A percentile compares a stretch with the other conserved stretches of the same genome.
phyloP scores from a whole-genome alignment of 2,113 vertebrate genomes.

The Cephalopterus ornatus region DNA sequence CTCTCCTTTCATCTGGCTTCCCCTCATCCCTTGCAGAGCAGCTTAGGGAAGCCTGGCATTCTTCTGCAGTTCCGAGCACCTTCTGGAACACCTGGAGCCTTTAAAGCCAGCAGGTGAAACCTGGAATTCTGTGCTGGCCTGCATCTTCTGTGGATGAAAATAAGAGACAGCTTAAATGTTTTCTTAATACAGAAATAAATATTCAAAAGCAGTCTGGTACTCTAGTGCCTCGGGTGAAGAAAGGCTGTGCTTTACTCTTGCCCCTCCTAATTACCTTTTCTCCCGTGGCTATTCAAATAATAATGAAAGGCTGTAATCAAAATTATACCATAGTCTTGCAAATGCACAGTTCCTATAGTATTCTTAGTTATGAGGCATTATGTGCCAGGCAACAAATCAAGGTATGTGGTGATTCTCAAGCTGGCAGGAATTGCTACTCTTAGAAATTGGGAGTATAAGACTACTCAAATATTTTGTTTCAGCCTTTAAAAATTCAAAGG shows the following conservation, averaged over 20 bases:
- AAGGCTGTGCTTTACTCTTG: neutral
- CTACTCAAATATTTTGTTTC: constrained; percentile 36
- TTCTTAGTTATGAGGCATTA: neutral
- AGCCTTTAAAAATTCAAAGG: neutral
- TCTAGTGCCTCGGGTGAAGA: neutral
- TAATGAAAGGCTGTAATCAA: constrained; percentile 12
- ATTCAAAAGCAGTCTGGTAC: neutral
- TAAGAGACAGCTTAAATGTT: neutral
- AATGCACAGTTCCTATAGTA: neutral
- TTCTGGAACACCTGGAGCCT: neutral
- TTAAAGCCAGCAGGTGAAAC: neutral
- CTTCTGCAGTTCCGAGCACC: neutral
- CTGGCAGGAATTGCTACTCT: neutral
- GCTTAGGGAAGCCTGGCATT: neutral
- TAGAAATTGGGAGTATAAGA: neutral
- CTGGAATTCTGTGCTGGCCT: neutral
- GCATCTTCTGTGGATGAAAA: neutral
- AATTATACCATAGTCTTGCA: neutral
- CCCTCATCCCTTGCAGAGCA: neutral
- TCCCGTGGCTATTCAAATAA: neutral
- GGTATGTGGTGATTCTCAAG: neutral
- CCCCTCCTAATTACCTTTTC: neutral
- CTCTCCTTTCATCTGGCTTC: neutral
- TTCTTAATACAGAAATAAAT: neutral
- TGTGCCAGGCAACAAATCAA: neutral